Evolutionary conservation across 37 sponge, comb jelly and placozoan species (phyloP).

Genomic region (Eunapius fragilis): DNA sequence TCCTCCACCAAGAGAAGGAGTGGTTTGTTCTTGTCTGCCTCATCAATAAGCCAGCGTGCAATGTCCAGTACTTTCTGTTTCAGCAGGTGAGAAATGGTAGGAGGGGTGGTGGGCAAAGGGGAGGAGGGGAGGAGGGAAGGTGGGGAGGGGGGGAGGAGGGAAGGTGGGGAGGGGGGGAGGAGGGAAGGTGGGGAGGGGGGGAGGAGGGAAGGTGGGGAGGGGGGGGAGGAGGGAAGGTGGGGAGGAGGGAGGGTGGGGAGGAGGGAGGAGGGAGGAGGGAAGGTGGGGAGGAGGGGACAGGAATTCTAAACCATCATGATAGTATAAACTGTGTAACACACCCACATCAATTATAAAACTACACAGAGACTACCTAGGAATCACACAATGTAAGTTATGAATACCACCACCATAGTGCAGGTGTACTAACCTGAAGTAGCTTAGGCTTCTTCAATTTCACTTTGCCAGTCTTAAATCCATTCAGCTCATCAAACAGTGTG

Average conservation of each 20-base stretch:
- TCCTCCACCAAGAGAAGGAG: slow-evolving; percentile 29
- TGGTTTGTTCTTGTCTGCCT: slow-evolving; percentile 13
- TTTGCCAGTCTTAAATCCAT: slow-evolving; percentile 50
- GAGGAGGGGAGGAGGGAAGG: too few relatives aligned
- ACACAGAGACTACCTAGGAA: too few relatives aligned
- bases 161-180: too few relatives aligned
- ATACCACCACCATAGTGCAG: neutral
- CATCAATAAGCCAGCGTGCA: slow-evolving; percentile 63
- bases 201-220: too few relatives aligned
- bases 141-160: too few relatives aligned
- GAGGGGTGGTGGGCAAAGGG: neutral
- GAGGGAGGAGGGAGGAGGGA: slow-evolving; percentile 5
- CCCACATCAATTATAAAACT: too few relatives aligned
- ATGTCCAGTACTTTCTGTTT: slow-evolving; percentile 78
- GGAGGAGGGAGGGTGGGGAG: too few relatives aligned
- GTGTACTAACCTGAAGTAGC: slow-evolving; percentile 66
- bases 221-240: too few relatives aligned
- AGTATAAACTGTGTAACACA: too few relatives aligned
- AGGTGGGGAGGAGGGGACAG: neutral
- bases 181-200: too few relatives aligned
- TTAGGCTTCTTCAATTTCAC: slow-evolving; percentile 88
- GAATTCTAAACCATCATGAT: too few relatives aligned
- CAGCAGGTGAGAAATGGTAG: too few relatives aligned
- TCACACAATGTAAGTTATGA: neutral
- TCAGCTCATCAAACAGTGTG: slow-evolving; percentile 70